phyloP scores from a whole-genome alignment of 2,113 vertebrate species.

The Pterocles burchelli region DNA sequence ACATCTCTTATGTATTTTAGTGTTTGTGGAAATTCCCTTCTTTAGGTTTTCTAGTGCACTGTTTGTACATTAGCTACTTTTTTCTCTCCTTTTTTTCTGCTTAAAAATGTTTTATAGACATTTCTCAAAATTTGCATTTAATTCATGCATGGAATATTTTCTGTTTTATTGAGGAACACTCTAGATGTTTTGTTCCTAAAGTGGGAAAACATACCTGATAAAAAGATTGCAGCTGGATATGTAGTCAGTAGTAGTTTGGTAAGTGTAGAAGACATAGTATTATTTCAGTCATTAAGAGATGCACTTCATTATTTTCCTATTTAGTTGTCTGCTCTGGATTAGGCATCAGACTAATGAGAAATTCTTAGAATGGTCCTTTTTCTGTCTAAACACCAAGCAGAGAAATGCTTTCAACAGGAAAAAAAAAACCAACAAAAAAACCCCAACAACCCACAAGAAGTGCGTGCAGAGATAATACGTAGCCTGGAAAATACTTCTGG shows the following conservation, averaged over 20 bases:
- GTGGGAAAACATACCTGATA: neutral
- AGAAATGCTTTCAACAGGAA: constrained; percentile 74
- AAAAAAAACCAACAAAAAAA: neutral
- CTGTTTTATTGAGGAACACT: neutral
- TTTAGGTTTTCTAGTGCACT: neutral
- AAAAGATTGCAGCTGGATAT: constrained; percentile 16
- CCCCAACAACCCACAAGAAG: constrained; percentile 59
- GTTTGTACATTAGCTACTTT: neutral
- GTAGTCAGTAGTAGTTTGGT: neutral
- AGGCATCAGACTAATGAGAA: constrained; percentile 78
- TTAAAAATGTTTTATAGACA: neutral
- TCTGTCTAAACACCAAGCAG: constrained; percentile 74
- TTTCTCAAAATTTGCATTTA: neutral
- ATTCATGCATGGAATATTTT: neutral
- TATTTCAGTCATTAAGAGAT: constrained; percentile 48
- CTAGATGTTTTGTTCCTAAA: constrained; percentile 19
- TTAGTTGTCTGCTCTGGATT: constrained; percentile 65
- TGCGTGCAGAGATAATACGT: constrained; percentile 76
- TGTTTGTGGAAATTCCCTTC: neutral
- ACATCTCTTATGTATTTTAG: neutral
- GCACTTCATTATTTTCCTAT: constrained; percentile 67
- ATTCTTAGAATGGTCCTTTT: constrained; percentile 65
- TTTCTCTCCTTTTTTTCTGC: neutral
- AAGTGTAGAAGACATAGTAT: constrained; percentile 51
- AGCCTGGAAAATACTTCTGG: constrained; percentile 83